Conservation (phyloP, 2,113 vertebrate species). For the Datnioides undecimradiatus region DNA sequence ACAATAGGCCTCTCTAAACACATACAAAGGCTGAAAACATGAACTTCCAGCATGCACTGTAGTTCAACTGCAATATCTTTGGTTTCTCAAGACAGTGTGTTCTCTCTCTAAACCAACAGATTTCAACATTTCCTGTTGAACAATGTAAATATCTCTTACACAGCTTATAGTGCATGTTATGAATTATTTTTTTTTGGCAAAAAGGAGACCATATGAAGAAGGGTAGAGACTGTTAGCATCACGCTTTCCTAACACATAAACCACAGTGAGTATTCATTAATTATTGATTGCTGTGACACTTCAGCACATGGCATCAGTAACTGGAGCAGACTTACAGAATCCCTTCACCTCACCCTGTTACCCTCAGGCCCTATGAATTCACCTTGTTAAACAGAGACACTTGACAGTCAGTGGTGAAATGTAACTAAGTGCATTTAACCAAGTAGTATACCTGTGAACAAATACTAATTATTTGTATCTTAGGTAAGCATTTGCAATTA, state of each 20-base stretch:
- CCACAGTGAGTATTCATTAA: background rate
- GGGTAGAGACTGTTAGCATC: background rate
- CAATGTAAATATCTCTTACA: too few species aligned
- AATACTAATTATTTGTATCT: too few species aligned
- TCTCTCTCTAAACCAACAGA: background rate
- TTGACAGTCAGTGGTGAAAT: background rate
- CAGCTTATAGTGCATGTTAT: background rate
- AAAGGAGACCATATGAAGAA: background rate
- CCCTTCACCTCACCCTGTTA: background rate
- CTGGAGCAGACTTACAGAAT: slow-evolving; percentile 8
- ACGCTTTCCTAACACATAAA: background rate
- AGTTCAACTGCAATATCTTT: slow-evolving; percentile 7
- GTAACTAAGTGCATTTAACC: background rate
- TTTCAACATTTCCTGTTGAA: too few species aligned
- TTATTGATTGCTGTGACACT: slow-evolving; percentile 17
- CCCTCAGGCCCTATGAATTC: background rate
- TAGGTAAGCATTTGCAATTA: background rate
- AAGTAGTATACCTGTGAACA: background rate
- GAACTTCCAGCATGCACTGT: background rate
- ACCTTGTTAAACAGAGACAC: background rate
- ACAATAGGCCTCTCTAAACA: slow-evolving; percentile 4
- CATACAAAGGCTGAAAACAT: background rate
- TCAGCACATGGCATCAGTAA: slow-evolving; percentile 1
- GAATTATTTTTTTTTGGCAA: background rate
- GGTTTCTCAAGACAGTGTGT: slow-evolving; percentile 18